Evolutionary conservation across 2,888 invertebrate genomes (phyloP), one percentile per base, ranked within the genome.

Genomic region (Atethmia centrago): DNA sequence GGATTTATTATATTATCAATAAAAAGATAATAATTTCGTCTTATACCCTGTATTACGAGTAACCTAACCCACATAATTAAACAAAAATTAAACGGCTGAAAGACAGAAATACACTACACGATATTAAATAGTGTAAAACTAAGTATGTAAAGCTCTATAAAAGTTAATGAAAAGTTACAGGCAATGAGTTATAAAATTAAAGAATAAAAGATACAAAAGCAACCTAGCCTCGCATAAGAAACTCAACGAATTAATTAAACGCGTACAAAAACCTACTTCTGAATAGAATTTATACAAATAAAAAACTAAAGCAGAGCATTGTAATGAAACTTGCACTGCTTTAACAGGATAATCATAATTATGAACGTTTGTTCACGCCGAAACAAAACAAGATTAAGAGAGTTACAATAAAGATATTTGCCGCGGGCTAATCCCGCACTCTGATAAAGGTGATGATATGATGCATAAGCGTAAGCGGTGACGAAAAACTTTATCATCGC

Each of bases 361-460:
- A 85, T 84, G 82, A 86, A 80, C 87, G 85, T 87, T 85, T 85
- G 84, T 85, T 88, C 85, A 68, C 83, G 84, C 87, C 69, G 87
- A 82, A 85, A 86, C 75, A 85, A 85, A 85, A 82, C 62, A 85
- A 83, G 74, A 85, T 55, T 47, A 72, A 79, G 78, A 85, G 81
- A 81, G 59, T 79, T 82, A 85, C 86, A 88, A 89, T 90, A 86
- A 88, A 90, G 89, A 88, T 84, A 74, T 89, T 82, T 74, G 86
- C 90, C 89, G 73, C 74, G 42, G 85, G 90, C 84, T 81, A 31
- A 74, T 81, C 72, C 49, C 59, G 73, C 36, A 59, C 74, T 77
- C 79, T 61, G 65, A 31, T 66, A 78, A 77, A 77, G 78, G 42
- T 21, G 25, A 21, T 28, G 51, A 65, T 58, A 55, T 53, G 25